Base-by-base conservation (phyloP, 1,140 invertebrate species). In the Charaxes varanes region DNA sequence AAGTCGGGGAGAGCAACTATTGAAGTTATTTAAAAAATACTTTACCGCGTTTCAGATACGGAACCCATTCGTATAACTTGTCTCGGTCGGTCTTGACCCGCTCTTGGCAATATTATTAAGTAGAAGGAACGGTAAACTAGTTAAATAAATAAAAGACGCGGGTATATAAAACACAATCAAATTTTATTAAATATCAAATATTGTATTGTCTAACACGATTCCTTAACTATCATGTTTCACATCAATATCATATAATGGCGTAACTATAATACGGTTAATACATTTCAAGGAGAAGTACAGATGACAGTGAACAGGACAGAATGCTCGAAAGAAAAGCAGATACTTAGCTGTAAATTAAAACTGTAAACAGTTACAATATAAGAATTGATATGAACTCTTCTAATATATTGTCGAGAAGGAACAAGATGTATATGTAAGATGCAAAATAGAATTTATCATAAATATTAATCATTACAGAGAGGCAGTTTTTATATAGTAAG, bases 131-230 rank as follows among this genome's bases (percentile, higher is more conserved):
- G 18, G n/a, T 7, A 5, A 27, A 8, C 8, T 3, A n/a, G 6
- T 15, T 6, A 6, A 14, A 15, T 28, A 51, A 71, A 73, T 67
- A 58, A 77, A 66, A 71, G 6, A 19, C 51, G 15, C 7, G 11
- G 45, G 23, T 66, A 65, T 66, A 50, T 47, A 76, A 82, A 82
- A 82, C 78, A 82, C 78, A 82, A 80, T 82, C 78, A 82, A 80
- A 82, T 80, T 80, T 82, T 80, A 80, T 82, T 82, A 77, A 80
- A 82, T 82, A 82, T 82, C 74, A 82, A 82, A 82, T 82, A 82
- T 78, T 79, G 78, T 80, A 82, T 80, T 82, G 78, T 82, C 76
- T 82, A 80, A 82, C 78, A 82, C 78, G 76, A 82, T 80, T 70
- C 67, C 67, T 78, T 82, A 82, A 65, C 69, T 80, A 79, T 80